Evolutionary conservation across 2,888 invertebrate species (phyloP), one percentile per base, ranked within the genome.

Genomic region (Cremastobaeus sp.): DNA sequence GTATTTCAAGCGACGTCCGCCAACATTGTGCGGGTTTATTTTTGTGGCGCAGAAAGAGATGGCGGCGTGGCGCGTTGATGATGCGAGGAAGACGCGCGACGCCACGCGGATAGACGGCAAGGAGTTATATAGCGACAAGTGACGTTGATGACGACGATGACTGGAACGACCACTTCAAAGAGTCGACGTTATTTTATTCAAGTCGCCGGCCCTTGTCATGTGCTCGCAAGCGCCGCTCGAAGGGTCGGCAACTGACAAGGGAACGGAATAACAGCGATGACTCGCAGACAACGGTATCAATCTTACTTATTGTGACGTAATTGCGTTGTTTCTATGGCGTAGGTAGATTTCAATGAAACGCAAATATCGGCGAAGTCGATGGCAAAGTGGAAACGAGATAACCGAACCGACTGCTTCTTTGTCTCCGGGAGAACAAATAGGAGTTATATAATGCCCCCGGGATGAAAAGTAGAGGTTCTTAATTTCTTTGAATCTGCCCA

Each of bases 1-100:
- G 76, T 84, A 83, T 84, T 84, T 83, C 78, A 76, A 80, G 81
- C 79, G 77, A 80, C 80, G 79, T 82, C 82, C 79, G 69, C 78
- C 77, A 77, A 78, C 78, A 59, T 74, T 71, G 77, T 72, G 59
- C 54, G 32, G 57, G 77, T 78, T 81, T 81, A 82, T 79, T 82
- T 82, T 80, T 64, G 78, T 70, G 55, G 64, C 78, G 70, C 60
- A 43, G 59, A 70, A 37, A 69, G 69, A 76, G 28, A 47, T 69
- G 62, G 41, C 60, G 70, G 59, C 41, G 37, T 35, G 70, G 71
- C 55, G 70, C 52, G 45, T 54, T 45, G 59, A 45, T 55, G 43
- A 57, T 57, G 60, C 60, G 64, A 69, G 59, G 47, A 65, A 65
- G 50, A 70, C 66, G 60, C 20, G 17, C 50, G 30, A 68, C 35